These are phyloP conservation scores for Myzus persicae DNA, from an alignment of 1,140 invertebrate species.

Conservation along the genomic window DNA sequence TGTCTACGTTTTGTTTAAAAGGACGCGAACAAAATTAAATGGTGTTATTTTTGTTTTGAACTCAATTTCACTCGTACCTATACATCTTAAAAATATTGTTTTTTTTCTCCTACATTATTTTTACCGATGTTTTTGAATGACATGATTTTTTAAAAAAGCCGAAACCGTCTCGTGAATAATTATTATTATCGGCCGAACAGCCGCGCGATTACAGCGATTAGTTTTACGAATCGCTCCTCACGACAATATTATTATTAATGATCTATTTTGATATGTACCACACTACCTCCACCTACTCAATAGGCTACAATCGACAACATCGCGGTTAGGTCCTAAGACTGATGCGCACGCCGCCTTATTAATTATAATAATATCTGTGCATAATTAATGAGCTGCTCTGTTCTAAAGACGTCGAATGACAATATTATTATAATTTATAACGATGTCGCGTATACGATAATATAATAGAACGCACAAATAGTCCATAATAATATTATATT, in stretches of 20 bases:
- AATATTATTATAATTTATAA: conserved; percentile 20
- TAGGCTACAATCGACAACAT: background rate
- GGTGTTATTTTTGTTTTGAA: background rate
- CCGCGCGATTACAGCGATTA: background rate
- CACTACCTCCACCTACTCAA: background rate
- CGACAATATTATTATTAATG: background rate
- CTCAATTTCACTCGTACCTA: background rate
- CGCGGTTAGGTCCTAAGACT: background rate
- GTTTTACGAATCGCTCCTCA: background rate
- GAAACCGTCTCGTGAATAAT: background rate
- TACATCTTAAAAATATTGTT: background rate
- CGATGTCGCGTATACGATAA: background rate
- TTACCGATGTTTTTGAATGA: background rate
- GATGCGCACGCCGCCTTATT: background rate
- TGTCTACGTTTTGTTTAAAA: no score
- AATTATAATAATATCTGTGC: background rate
- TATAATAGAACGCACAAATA: background rate
- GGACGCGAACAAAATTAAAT: background rate
- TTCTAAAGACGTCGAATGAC: background rate
- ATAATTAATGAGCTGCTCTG: background rate
- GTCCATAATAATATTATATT: no score
- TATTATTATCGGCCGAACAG: background rate
- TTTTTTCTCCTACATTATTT: background rate
- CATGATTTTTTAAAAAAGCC: background rate
- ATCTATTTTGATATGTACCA: background rate